Base-by-base conservation (phyloP, 2,797 vertebrate genomes). In the Denticeps clupeoides region DNA sequence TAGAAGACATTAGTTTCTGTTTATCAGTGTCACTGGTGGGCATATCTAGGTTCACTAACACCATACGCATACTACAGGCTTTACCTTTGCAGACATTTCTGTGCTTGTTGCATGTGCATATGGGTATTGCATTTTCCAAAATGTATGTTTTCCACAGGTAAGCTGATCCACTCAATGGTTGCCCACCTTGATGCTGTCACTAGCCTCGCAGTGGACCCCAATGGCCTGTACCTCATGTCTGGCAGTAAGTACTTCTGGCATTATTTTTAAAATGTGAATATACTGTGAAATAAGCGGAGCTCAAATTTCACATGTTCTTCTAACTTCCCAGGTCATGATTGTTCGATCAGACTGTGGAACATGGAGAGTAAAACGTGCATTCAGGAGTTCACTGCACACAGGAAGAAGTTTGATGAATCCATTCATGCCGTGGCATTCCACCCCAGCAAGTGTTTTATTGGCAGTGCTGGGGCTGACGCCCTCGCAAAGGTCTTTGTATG, bases 241-340 rank as follows among this genome's bases (percentile, higher is more conserved):
- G 94, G 94, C 68, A 98, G 94, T 98, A 79, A 95, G 93, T 96
- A n/a, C n/a, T n/a, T n/a, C n/a, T n/a, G n/a, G n/a, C n/a, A n/a
- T n/a, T n/a, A n/a, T n/a, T n/a, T n/a, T n/a, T n/a, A n/a, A n/a
- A n/a, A n/a, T n/a, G n/a, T n/a, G n/a, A n/a, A n/a, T n/a, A n/a
- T n/a, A n/a, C n/a, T n/a, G n/a, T n/a, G n/a, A n/a, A n/a, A n/a
- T n/a, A n/a, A n/a, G n/a, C n/a, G n/a, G n/a, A n/a, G n/a, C n/a
- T n/a, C n/a, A n/a, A n/a, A n/a, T n/a, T n/a, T n/a, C n/a, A n/a
- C n/a, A n/a, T n/a, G n/a, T n/a, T n/a, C n/a, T n/a, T n/a, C n/a
- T n/a, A n/a, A n/a, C n/a, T n/a, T 19, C 4, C 4, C 67, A 84
- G 93, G 94, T 81, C 94, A 98, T 1, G 94, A 98, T 81, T 97